Evolutionary conservation across 2,888 invertebrate genomes (phyloP).

Genomic region (Timandra comae): DNA sequence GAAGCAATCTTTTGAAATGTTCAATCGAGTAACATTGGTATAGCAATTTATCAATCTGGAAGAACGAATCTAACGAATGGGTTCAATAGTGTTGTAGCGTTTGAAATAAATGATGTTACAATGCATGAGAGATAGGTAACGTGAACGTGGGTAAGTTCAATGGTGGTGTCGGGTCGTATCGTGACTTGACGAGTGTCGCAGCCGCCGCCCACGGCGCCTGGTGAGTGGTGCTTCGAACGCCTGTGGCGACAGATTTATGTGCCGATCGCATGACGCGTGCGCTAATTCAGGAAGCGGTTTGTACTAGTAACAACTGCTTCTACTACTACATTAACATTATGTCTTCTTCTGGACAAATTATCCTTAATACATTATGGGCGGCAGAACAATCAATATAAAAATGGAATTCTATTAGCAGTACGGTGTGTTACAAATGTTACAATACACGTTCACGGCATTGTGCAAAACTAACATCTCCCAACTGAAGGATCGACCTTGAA

Average conservation of each 20-base stretch:
- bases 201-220: constrained; percentile 31
- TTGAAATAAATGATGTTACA: constrained; percentile 10
- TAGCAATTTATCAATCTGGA: constrained; percentile 12
- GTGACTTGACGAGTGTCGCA: constrained; percentile 27
- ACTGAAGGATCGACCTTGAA: not conserved
- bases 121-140: constrained; percentile 7
- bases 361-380: no score
- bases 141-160: constrained; percentile 1
- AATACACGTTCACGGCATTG: no score
- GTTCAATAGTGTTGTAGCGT: constrained; percentile 11
- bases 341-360: constrained; percentile 17
- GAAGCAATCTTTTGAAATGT: constrained; percentile 13
- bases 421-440: no score
- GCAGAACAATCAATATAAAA: no score
- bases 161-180: constrained; percentile 25
- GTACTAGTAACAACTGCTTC: constrained; percentile 28
- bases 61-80: constrained; percentile 13
- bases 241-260: constrained; percentile 58
- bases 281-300: constrained; percentile 51
- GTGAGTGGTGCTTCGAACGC: constrained; percentile 24
- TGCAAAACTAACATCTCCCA: no score
- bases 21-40: constrained; percentile 4
- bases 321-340: no score
- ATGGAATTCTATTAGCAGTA: no score
- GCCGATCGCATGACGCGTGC: constrained; percentile 50